These are phyloP conservation scores for Loris lydekkerianus DNA, from an alignment of 2,797 vertebrate genomes.

Conservation along the genomic window DNA sequence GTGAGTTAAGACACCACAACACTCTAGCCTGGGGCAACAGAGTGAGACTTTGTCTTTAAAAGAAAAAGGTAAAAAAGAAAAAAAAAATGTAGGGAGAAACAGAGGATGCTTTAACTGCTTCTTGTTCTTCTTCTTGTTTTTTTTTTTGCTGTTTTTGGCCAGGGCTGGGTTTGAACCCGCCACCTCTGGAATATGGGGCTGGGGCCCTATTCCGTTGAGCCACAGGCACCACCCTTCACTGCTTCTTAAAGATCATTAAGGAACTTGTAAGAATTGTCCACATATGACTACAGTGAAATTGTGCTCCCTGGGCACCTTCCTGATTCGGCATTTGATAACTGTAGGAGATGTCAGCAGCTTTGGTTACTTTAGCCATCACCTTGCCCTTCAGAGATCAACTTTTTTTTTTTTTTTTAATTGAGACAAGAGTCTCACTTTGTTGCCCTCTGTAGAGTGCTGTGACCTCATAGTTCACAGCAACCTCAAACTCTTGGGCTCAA, in stretches of 20 bases:
- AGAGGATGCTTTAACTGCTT: not conserved
- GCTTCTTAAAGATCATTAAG: not conserved
- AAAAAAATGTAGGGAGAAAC: slow-evolving; percentile 29
- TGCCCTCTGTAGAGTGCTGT: too few species aligned
- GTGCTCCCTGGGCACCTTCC: slow-evolving; percentile 5
- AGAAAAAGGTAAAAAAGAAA: not conserved
- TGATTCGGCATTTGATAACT: slow-evolving; percentile 52
- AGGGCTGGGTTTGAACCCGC: too few species aligned
- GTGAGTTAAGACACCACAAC: too few species aligned
- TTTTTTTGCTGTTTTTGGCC: too few species aligned
- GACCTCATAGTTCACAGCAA: too few species aligned
- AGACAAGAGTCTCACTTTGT: too few species aligned
- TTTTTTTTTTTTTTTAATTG: not conserved
- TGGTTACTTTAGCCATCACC: not conserved
- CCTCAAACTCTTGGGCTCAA: too few species aligned
- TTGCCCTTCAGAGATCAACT: not conserved
- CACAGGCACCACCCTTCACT: not conserved
- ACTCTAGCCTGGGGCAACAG: too few species aligned
- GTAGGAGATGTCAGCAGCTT: not conserved
- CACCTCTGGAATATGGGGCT: too few species aligned
- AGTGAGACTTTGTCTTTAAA: too few species aligned
- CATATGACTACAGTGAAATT: not conserved
- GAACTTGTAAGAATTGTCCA: not conserved
- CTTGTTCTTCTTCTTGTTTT: not conserved
- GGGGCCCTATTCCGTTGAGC: too few species aligned